A percentile compares a stretch with the other conserved stretches of the same genome.
Conservation (phyloP, 2,888 invertebrate genomes). For the Drepanosiphum platanoidis region DNA sequence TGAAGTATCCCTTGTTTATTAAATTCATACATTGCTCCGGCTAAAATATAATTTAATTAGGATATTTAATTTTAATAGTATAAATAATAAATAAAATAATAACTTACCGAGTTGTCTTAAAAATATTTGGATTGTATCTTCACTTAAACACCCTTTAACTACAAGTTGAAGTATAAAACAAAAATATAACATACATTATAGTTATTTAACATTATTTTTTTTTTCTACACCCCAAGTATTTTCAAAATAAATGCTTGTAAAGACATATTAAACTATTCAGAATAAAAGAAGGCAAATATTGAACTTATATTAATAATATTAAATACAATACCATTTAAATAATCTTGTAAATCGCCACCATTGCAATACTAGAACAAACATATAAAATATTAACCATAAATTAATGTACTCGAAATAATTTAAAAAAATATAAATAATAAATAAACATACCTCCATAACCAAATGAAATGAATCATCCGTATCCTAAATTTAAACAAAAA, state of each 20-base stretch:
- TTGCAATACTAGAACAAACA: constrained; percentile 87
- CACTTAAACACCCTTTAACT: constrained; percentile 94
- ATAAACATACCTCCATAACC: constrained; percentile 91
- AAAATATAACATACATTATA: no score
- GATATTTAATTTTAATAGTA: not conserved
- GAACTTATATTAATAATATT: not conserved
- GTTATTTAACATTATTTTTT: no score
- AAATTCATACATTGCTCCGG: constrained; percentile 96
- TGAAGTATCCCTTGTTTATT: constrained; percentile 98
- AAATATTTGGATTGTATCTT: constrained; percentile 95
- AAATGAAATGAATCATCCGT: constrained; percentile 70
- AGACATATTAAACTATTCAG: constrained; percentile 1
- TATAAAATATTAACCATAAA: constrained; percentile 64
- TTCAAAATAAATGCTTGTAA: no score
- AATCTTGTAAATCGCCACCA: constrained; percentile 98
- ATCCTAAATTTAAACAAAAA: constrained; percentile 62
- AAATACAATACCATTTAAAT: constrained; percentile 67
- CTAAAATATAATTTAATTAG: constrained; percentile 69
- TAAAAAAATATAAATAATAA: constrained; percentile 64
- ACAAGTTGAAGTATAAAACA: constrained; percentile 65
- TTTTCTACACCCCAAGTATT: no score
- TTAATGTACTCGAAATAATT: no score
- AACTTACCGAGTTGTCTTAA: constrained; percentile 86
- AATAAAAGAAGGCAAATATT: not conserved
- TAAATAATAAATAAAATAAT: constrained; percentile 39